These are phyloP conservation scores for Agrochola litura DNA, from an alignment of 2,888 invertebrate genomes.

Conservation along the genomic window DNA sequence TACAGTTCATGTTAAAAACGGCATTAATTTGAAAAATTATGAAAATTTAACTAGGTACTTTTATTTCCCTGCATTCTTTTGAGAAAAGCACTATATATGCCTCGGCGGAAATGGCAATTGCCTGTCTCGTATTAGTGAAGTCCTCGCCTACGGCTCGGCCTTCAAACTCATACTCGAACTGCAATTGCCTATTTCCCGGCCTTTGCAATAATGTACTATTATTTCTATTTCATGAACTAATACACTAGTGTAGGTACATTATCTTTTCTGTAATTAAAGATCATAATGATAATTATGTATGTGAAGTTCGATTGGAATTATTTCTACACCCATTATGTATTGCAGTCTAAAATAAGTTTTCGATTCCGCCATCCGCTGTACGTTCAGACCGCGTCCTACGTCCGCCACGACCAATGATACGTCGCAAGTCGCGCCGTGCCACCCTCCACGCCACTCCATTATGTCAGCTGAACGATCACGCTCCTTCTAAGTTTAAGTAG, in stretches of 20 bases:
- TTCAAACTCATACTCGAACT: too few species aligned
- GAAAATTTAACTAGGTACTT: too few species aligned
- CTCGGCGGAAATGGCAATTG: too few species aligned
- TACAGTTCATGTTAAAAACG: too few species aligned
- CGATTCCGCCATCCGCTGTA: not conserved
- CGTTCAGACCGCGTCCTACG: slow-evolving; percentile 41
- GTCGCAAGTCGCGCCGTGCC: slow-evolving; percentile 67
- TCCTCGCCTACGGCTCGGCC: too few species aligned
- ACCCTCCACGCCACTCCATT: slow-evolving; percentile 83
- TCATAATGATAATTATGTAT: not conserved
- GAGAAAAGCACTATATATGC: too few species aligned
- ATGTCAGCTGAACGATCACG: slow-evolving; percentile 81
- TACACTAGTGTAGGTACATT: not conserved
- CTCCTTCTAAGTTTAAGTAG: slow-evolving; percentile 63
- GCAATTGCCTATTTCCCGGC: too few species aligned
- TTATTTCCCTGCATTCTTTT: too few species aligned
- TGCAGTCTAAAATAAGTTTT: not conserved
- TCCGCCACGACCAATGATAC: slow-evolving; percentile 70
- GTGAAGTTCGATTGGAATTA: not conserved
- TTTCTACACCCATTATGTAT: not conserved
- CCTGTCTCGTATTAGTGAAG: too few species aligned
- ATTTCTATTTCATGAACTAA: not conserved
- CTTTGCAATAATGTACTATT: too few species aligned
- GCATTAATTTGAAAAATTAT: too few species aligned
- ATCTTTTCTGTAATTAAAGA: not conserved